A percentile compares a stretch with the other conserved stretches of the same genome.
phyloP scores from a whole-genome alignment of 1,140 invertebrate species.

The Brachionus asplanchnoidis region DNA sequence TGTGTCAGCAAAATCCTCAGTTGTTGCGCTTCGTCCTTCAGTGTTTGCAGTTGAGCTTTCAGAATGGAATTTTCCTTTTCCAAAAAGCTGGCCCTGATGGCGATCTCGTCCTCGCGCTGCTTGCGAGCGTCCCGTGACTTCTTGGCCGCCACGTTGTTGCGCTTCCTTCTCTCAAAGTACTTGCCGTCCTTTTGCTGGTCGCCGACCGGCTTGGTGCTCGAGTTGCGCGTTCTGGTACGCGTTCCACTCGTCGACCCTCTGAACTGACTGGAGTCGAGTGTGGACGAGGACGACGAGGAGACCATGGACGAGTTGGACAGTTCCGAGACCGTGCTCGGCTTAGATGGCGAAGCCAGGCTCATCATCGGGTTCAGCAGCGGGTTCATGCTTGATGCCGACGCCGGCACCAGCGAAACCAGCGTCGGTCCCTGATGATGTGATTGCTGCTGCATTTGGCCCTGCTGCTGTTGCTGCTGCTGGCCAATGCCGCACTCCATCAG shows the following conservation, averaged over 20 bases:
- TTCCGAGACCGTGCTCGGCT: constrained; percentile 22
- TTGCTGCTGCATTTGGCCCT: not conserved
- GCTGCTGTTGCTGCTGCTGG: not conserved
- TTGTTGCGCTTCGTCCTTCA: constrained; percentile 70
- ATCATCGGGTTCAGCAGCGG: constrained; percentile 8
- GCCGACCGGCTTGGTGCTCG: constrained; percentile 55
- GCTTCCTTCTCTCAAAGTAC: constrained; percentile 75
- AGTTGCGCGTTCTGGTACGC: not conserved
- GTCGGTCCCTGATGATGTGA: not conserved
- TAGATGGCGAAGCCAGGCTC: not conserved
- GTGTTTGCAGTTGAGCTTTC: constrained; percentile 69
- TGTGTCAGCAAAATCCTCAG: constrained; percentile 45
- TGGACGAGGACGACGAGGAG: constrained; percentile 31
- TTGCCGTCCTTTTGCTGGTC: constrained; percentile 83
- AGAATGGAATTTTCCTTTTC: constrained; percentile 80
- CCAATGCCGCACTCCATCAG: not conserved
- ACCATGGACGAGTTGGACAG: constrained; percentile 39
- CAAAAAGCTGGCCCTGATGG: constrained; percentile 69
- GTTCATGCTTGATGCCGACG: not conserved
- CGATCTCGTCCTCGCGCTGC: constrained; percentile 74
- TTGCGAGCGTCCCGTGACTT: constrained; percentile 78
- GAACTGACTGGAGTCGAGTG: not conserved
- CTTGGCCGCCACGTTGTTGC: constrained; percentile 85
- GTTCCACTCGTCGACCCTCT: not conserved
- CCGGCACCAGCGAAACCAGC: constrained; percentile 6